Evolutionary conservation across 1,140 invertebrate species (phyloP).

Genomic region (Cotesia vestalis): DNA sequence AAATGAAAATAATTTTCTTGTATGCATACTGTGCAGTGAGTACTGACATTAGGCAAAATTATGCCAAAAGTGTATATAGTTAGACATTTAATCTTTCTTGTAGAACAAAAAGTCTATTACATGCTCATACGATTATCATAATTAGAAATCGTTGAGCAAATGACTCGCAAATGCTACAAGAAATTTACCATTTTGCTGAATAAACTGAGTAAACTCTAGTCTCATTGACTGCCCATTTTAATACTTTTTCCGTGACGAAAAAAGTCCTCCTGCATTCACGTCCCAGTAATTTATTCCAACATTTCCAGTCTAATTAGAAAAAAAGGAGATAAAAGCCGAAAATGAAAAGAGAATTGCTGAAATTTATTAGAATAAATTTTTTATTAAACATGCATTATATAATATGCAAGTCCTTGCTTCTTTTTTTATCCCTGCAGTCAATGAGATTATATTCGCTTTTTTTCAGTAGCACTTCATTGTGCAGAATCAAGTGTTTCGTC

Average conservation of each 20-base stretch:
- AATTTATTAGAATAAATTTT: too few species aligned
- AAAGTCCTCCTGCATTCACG: too few species aligned
- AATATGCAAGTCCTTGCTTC: background rate
- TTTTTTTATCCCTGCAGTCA: background rate
- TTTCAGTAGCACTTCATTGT: slow-evolving; percentile 35
- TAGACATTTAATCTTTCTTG: background rate
- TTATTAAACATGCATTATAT: background rate
- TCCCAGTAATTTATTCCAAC: background rate
- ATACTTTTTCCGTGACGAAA: too few species aligned
- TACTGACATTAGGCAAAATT: too few species aligned
- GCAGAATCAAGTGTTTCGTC: slow-evolving; percentile 45
- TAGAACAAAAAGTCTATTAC: background rate
- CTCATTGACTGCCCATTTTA: background rate
- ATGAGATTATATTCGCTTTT: background rate
- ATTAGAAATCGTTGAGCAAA: slow-evolving; percentile 1
- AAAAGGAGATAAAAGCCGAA: background rate
- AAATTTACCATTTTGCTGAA: background rate
- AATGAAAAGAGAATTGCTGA: too few species aligned
- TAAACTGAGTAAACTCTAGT: background rate
- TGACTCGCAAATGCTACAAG: background rate
- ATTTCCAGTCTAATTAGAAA: slow-evolving; percentile 14
- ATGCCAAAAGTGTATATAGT: too few species aligned
- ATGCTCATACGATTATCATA: slow-evolving; percentile 2
- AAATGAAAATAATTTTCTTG: too few species aligned
- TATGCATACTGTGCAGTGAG: too few species aligned